These are phyloP conservation scores for Hemaris fuciformis DNA, from an alignment of 2,888 invertebrate species.

Conservation along the genomic window DNA sequence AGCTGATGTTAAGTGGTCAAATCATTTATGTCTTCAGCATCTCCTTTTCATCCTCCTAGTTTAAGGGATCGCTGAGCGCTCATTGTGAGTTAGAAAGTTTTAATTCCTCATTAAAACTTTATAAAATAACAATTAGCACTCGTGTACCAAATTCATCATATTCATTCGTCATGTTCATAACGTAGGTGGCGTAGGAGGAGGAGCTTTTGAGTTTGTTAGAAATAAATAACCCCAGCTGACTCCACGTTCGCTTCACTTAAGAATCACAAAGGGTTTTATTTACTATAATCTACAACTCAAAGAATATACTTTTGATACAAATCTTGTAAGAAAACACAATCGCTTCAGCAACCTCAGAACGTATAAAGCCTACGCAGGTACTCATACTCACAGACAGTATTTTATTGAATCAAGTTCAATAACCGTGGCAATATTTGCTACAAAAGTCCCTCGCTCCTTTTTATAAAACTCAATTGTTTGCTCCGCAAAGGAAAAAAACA, in stretches of 20 bases:
- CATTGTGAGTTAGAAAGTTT: no score
- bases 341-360: not conserved
- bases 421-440: not conserved
- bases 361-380: not conserved
- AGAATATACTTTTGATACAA: not conserved
- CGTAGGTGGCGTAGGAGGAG: no score
- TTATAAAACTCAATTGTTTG: not conserved
- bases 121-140: no score
- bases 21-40: no score
- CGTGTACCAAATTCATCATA: no score
- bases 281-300: not conserved
- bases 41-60: no score
- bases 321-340: not conserved
- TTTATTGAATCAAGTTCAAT: not conserved
- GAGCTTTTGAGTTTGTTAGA: no score
- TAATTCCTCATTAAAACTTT: no score
- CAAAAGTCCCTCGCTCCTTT: not conserved
- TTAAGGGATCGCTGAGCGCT: no score
- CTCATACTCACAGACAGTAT: not conserved
- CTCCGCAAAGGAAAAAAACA: constrained; percentile 5
- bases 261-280: not conserved
- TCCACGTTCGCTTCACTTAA: not conserved
- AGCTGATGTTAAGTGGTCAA: no score
- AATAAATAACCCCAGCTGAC: no score
- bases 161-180: no score